phyloP scores from a whole-genome alignment of 2,888 invertebrate genomes.

The Drosophila melanosoma region DNA sequence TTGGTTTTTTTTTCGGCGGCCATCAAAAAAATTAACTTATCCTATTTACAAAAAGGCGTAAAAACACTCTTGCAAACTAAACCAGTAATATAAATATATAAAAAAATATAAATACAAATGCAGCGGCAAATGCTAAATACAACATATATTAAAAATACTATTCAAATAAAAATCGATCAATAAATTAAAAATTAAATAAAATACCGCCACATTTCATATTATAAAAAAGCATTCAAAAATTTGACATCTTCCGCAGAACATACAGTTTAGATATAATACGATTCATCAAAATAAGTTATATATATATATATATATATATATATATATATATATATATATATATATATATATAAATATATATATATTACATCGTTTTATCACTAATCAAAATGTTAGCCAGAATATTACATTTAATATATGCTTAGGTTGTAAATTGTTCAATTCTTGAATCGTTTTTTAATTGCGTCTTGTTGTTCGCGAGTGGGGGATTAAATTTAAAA shows the following conservation, averaged over 20 bases:
- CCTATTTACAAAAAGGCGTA: slow-evolving; percentile 67
- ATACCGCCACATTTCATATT: slow-evolving; percentile 5
- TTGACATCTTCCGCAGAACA: slow-evolving; percentile 1
- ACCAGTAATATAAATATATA: slow-evolving; percentile 44
- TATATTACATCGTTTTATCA: slow-evolving; percentile 4
- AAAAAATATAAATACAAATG: slow-evolving; percentile 34
- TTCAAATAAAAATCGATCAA: not conserved
- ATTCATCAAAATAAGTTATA: slow-evolving; percentile 1
- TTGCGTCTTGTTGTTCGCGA: slow-evolving; percentile 60
- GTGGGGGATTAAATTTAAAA: slow-evolving; percentile 53
- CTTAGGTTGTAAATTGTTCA: slow-evolving; percentile 49
- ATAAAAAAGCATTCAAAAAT: slow-evolving; percentile 12
- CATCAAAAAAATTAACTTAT: slow-evolving; percentile 61
- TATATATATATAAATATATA: not conserved
- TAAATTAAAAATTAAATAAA: not conserved
- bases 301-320: not conserved
- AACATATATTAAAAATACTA: slow-evolving; percentile 12
- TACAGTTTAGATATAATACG: not conserved
- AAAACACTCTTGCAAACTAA: slow-evolving; percentile 34
- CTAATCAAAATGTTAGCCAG: slow-evolving; percentile 22
- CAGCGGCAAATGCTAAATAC: slow-evolving; percentile 22
- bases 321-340: too few species aligned
- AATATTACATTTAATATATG: slow-evolving; percentile 32
- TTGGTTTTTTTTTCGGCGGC: slow-evolving; percentile 44
- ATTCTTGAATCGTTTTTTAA: slow-evolving; percentile 46